A percentile compares a stretch with the other conserved stretches of the same genome.
These are phyloP conservation scores for Botrylloides violaceus DNA, from an alignment of 23 tunicate species.

Conservation along the genomic window DNA sequence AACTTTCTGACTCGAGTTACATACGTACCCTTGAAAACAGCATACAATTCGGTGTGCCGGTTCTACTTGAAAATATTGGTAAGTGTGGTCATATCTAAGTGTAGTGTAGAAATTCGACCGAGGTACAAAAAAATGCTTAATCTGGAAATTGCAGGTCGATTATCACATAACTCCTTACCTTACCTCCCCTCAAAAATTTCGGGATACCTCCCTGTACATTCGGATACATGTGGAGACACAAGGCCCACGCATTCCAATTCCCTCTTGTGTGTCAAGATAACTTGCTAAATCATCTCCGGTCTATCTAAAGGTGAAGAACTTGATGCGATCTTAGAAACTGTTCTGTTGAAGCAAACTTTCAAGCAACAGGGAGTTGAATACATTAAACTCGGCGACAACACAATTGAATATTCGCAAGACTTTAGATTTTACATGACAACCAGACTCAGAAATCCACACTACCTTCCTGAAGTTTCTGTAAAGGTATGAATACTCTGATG, in stretches of 20 bases:
- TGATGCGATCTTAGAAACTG: slow-evolving; percentile 79
- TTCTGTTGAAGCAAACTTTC: slow-evolving; percentile 86
- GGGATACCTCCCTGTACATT: too few species aligned
- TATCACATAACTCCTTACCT: too few species aligned
- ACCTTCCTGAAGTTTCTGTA: slow-evolving; percentile 90
- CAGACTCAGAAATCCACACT: slow-evolving; percentile 87
- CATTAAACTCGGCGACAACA: slow-evolving; percentile 92
- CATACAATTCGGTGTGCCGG: slow-evolving; percentile 94
- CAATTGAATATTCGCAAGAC: slow-evolving; percentile 77
- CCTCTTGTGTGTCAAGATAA: too few species aligned
- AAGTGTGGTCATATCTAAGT: not conserved
- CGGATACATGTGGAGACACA: too few species aligned
- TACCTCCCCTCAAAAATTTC: too few species aligned
- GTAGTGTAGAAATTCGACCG: not conserved
- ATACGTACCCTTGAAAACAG: slow-evolving; percentile 78
- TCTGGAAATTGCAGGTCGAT: too few species aligned
- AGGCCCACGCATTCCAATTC: too few species aligned
- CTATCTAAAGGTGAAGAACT: slow-evolving; percentile 90
- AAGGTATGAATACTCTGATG: slow-evolving; percentile 34
- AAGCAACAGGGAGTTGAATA: slow-evolving; percentile 92
- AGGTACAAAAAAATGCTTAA: too few species aligned
- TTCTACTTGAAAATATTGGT: slow-evolving; percentile 88
- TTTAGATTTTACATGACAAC: slow-evolving; percentile 93
- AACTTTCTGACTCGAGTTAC: slow-evolving; percentile 79
- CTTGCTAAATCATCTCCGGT: too few species aligned